Percentiles rank a stretch among this genome's conserved stretches.
These are phyloP conservation scores for Epizoanthus ramosus DNA, from an alignment of 92 coral and sea anemone genomes.

Conservation along the genomic window DNA sequence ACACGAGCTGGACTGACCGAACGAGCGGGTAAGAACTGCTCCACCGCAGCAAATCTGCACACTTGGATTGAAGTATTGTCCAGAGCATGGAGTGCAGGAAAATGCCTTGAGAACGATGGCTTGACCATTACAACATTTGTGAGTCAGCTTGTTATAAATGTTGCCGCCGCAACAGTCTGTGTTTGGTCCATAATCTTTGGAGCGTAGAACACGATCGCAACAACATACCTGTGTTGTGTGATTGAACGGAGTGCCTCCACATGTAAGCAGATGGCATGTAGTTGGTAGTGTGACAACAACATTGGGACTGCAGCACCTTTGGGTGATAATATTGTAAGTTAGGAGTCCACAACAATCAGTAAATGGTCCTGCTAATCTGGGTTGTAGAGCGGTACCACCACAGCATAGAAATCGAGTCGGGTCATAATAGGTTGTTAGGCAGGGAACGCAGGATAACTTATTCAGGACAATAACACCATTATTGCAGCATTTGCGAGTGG, in stretches of 20 bases:
- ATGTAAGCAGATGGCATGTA: not conserved
- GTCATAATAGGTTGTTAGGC: conserved; percentile 27
- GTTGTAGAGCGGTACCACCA: conserved; percentile 24
- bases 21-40: not conserved
- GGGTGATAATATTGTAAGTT: conserved; percentile 1
- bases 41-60: conserved; percentile 20
- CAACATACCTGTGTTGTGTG: conserved; percentile 25
- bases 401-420: conserved; percentile 34
- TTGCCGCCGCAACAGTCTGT: conserved; percentile 26
- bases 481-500: conserved; percentile 25
- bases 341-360: conserved; percentile 3
- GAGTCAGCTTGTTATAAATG: conserved; percentile 18
- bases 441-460: conserved; percentile 23
- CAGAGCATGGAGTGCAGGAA: conserved; percentile 26
- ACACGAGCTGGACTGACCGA: conserved; percentile 4
- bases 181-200: conserved; percentile 3
- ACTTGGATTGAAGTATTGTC: conserved; percentile 2
- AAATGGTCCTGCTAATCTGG: conserved; percentile 1
- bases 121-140: conserved; percentile 27
- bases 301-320: conserved; percentile 20
- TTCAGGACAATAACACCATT: conserved; percentile 4
- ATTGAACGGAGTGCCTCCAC: conserved; percentile 15
- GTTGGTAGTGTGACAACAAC: not conserved
- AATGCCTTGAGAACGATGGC: conserved; percentile 5
- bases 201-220: conserved; percentile 14